phyloP scores from a whole-genome alignment of 2,797 vertebrate genomes.

The Onychomys torridus region DNA sequence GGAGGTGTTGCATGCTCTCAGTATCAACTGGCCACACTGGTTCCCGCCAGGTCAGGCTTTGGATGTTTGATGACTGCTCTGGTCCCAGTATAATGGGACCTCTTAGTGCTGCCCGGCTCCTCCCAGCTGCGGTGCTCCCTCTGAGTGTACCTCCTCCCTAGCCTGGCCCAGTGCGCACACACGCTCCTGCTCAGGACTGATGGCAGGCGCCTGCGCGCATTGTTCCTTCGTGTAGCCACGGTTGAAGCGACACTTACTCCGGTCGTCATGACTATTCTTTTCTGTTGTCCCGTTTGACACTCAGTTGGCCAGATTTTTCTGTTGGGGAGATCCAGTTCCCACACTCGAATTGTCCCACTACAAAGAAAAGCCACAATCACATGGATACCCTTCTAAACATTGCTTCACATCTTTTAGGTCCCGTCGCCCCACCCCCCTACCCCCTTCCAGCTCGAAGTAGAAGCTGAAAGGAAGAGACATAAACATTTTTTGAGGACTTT shows the following conservation, averaged over 20 bases:
- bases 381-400: background rate
- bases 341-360: constrained; percentile 92
- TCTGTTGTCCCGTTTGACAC: constrained; percentile 91
- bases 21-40: background rate
- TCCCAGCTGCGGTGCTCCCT: background rate
- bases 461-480: background rate
- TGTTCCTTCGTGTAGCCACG: background rate
- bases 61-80: background rate
- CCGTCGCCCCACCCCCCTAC: background rate
- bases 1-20: background rate
- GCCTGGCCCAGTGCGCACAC: background rate
- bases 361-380: constrained; percentile 56
- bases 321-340: constrained; percentile 92
- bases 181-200: background rate
- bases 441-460: background rate
- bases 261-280: constrained; percentile 89
- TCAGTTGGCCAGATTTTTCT: constrained; percentile 92
- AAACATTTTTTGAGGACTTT: background rate
- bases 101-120: background rate
- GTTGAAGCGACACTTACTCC: constrained; percentile 86
- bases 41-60: background rate
- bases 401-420: background rate
- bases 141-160: background rate
- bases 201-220: background rate
- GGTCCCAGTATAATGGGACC: background rate